A percentile compares a stretch with the other conserved stretches of the same genome.
Evolutionary conservation across 2,888 invertebrate genomes (phyloP).

Genomic region (Rhogogaster chlorosoma): DNA sequence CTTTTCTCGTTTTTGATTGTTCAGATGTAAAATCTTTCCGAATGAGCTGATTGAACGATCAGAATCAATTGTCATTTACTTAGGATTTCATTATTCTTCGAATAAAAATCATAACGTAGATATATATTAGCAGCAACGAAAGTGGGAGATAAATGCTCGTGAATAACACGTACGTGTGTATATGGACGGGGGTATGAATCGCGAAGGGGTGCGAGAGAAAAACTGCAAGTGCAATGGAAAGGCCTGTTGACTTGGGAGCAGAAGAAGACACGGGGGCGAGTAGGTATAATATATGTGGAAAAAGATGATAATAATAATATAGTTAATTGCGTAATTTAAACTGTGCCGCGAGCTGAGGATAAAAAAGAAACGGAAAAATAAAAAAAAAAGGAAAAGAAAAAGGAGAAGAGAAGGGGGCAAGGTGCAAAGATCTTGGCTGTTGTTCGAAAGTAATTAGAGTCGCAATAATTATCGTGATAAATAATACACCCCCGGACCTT

Average conservation of each 20-base stretch:
- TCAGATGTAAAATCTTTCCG: background rate
- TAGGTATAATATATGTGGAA: background rate
- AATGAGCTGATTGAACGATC: too few species aligned
- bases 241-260: background rate
- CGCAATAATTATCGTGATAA: slow-evolving; percentile 49
- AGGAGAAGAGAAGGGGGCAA: background rate
- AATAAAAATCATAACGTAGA: background rate
- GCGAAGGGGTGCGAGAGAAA: background rate
- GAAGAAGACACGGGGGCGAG: background rate
- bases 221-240: background rate
- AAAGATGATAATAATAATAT: slow-evolving; percentile 39
- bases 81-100: background rate
- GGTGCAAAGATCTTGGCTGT: slow-evolving; percentile 20
- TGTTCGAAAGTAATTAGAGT: slow-evolving; percentile 49
- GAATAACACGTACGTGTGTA: background rate
- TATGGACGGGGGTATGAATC: background rate
- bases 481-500: slow-evolving; percentile 34
- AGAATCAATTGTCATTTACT: background rate
- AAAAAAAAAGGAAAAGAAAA: too few species aligned
- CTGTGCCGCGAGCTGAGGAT: background rate
- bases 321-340: slow-evolving; percentile 51
- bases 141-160: background rate
- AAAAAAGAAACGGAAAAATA: background rate
- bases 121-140: background rate
- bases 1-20: background rate